Evolutionary conservation across 2,888 invertebrate genomes (phyloP), one percentile per base, ranked within the genome.

Genomic region (Brachynemurus nebulosus): DNA sequence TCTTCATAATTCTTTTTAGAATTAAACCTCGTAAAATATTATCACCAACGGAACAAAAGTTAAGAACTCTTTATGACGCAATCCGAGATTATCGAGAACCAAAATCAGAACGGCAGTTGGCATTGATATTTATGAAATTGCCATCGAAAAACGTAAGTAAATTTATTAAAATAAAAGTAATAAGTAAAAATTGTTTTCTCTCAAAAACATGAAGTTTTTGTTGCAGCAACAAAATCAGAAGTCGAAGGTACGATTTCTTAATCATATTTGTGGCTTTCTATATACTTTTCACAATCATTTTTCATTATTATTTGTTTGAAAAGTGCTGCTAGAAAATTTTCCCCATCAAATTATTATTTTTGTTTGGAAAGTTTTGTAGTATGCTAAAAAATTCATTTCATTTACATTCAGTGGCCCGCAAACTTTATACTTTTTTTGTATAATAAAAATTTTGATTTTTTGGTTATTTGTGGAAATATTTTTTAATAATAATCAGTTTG

Each of bases 101-200:
- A 49, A 90, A 84, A 55, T 81, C 80, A 11, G 76, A 77, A 52
- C 74, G 97, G n/a, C 88, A 90, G 59, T 68, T 97, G n/a, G 89
- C 95, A 0, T 66, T 85, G 16, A 92, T 95, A 49, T 97, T 98
- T 65, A 85, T 90, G 73, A 92, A 92, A 63, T 70, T 98, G 37
- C 97, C 97, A 1, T 88, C 86, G 38, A 92, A 90, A 71, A 74
- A 67, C 57, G 81, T 77, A 63, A 66, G 70, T 56, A n/a, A n/a
- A n/a, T n/a, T n/a, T n/a, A n/a, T n/a, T 20, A n/a, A 37, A 18
- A 37, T 18, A 37, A 37, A 37, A 37, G 20, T 18, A n/a, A 20
- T 17, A 37, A 18, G 12, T 37, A 12, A 37, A 18, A 9, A 20
- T 20, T 37, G 18, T 37, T 37, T 30, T 27, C 3, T 27, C 12